Evolutionary conservation across 53 echinoderm and acorn worm species (phyloP), one percentile per base, ranked within the genome.

Genomic region (Apostichopus leukothele): DNA sequence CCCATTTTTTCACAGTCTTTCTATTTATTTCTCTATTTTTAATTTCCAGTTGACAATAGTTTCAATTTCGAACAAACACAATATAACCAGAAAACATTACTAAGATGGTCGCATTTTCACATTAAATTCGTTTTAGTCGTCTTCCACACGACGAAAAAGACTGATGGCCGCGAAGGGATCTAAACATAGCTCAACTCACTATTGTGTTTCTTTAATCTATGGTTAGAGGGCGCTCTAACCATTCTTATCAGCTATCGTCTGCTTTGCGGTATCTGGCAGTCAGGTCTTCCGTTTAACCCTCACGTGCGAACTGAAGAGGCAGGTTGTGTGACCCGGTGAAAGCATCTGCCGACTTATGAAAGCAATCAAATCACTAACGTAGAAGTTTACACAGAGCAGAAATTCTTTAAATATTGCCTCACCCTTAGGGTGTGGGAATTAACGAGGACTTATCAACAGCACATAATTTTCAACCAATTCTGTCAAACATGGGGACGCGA

Each of bases 401-500:
- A 81, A 81, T 81, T 81, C 81, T 81, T 81, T 59, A 81, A 81
- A 81, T 81, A 81, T 81, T 81, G 60, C 81, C 60, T 81, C 59
- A 81, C 81, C 81, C 81, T 81, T 59, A 57, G 81, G 81, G 81
- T 81, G 81, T 81, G 81, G 81, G 81, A 81, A 81, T 81, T 81
- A 81, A 52, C 81, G 60, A 81, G 14, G 81, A 81, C 20, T 25
- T 81, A 81, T 81, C 81, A 59, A 81, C 81, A 59, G 60, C 54
- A 81, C 81, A 51, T 81, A 81, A 81, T 57, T 59, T 79, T 81
- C 7, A 55, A 59, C 9, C 9, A 54, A 81, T 22, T 59, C 59
- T 81, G 71, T 71, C 71, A 71, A 71, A 71, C 71, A 71, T 71
- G 6, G n/a, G 18, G 71, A 16, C 63, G 18, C 71, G 71, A 71